A percentile compares a stretch with the other conserved stretches of the same genome.
phyloP scores from a whole-genome alignment of 2,113 vertebrate species.

The Abramis brama region DNA sequence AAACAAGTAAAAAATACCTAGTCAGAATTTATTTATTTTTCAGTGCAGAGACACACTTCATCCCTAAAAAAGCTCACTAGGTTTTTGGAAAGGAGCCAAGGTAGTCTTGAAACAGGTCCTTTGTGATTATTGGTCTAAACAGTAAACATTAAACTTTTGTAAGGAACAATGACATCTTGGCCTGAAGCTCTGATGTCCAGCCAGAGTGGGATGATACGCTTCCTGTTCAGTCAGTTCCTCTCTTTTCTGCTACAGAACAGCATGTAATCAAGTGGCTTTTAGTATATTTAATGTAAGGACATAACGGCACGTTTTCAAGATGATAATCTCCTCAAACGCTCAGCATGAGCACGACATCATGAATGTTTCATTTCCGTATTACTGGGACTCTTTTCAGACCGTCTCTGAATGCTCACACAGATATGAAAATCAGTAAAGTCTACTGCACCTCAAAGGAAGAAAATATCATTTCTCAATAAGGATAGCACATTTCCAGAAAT shows the following conservation, averaged over 20 bases:
- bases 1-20: no score
- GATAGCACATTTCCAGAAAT: background rate
- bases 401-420: background rate
- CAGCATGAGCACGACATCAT: background rate
- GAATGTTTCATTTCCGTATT: background rate
- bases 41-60: no score
- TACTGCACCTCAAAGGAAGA: background rate
- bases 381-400: background rate
- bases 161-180: background rate
- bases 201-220: background rate
- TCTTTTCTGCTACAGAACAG: conserved; percentile 11
- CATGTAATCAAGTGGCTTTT: conserved; percentile 41
- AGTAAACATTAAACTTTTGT: background rate
- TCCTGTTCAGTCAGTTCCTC: background rate
- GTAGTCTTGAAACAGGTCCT: background rate
- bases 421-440: background rate
- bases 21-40: no score
- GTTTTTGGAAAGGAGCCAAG: background rate
- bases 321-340: background rate
- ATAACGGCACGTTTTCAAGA: background rate
- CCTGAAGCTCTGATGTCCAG: background rate
- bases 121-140: background rate
- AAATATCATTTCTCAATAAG: background rate
- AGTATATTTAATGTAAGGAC: conserved; percentile 8
- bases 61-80: background rate